Evolutionary conservation across 2,113 vertebrate species (phyloP).

Genomic region (Cololabis saira): DNA sequence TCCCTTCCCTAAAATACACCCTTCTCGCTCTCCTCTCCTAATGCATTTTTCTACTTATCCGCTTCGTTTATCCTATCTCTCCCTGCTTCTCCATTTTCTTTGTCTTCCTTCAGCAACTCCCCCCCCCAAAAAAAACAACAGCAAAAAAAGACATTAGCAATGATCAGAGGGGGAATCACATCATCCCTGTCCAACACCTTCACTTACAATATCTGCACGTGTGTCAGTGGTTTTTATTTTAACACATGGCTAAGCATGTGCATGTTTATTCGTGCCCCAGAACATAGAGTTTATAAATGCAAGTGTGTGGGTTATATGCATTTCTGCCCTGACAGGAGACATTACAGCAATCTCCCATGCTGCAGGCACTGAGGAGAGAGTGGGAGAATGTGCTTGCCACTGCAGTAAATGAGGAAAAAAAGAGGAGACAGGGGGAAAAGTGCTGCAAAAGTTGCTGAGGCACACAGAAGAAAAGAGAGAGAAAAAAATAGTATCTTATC

Average conservation of each 20-base stretch:
- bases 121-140: conserved; percentile 35
- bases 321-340: conserved; percentile 61
- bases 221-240: conserved; percentile 8
- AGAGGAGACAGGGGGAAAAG: conserved; percentile 57
- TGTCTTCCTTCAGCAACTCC: conserved; percentile 20
- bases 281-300: conserved; percentile 29
- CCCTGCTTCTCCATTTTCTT: conserved; percentile 14
- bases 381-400: conserved; percentile 74
- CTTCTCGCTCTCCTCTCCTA: not conserved
- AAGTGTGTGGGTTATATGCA: conserved; percentile 35
- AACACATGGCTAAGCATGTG: conserved; percentile 49
- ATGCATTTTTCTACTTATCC: not conserved
- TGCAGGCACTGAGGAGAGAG: conserved; percentile 68
- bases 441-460: conserved; percentile 78
- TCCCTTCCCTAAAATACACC: not conserved
- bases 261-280: conserved; percentile 33
- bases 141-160: conserved; percentile 62
- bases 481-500: conserved; percentile 72
- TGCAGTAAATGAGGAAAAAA: conserved; percentile 76
- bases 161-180: conserved; percentile 33
- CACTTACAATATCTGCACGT: not conserved
- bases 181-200: conserved; percentile 32
- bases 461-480: conserved; percentile 72
- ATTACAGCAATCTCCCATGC: conserved; percentile 59
- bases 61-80: conserved; percentile 12